These are phyloP conservation scores for Petrocephalus zakoni DNA, from an alignment of 2,113 vertebrate genomes.

Conservation along the genomic window DNA sequence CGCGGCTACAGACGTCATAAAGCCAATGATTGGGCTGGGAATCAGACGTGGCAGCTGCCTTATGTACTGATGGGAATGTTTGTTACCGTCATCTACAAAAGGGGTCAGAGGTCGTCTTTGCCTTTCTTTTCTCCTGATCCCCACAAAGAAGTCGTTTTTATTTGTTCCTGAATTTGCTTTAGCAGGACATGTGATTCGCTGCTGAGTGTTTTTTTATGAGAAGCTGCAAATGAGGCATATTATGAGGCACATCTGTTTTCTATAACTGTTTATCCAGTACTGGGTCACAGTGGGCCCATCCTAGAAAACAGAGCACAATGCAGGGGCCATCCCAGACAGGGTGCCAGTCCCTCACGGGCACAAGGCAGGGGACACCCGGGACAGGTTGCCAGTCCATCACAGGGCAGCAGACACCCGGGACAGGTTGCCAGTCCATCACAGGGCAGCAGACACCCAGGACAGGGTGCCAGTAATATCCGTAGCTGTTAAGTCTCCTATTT, in stretches of 20 bases:
- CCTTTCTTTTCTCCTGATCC: constrained; percentile 42
- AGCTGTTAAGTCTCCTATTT: too few species aligned
- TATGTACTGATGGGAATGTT: constrained; percentile 46
- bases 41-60: constrained; percentile 32
- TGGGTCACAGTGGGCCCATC: neutral
- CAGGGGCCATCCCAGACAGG: too few species aligned
- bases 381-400: too few species aligned
- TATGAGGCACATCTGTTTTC: neutral
- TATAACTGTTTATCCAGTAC: neutral
- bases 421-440: too few species aligned
- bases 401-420: too few species aligned
- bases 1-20: constrained; percentile 49
- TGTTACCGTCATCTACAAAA: constrained; percentile 54
- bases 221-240: neutral
- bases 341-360: too few species aligned
- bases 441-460: too few species aligned
- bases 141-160: constrained; percentile 37
- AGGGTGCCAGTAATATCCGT: too few species aligned
- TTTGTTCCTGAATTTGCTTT: neutral
- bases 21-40: constrained; percentile 34
- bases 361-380: too few species aligned
- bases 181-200: neutral
- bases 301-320: neutral
- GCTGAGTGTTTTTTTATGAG: neutral
- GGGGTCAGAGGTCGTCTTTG: constrained; percentile 61